Evolutionary conservation across 1,140 invertebrate species (phyloP).

Genomic region (Heliconius hermathena): DNA sequence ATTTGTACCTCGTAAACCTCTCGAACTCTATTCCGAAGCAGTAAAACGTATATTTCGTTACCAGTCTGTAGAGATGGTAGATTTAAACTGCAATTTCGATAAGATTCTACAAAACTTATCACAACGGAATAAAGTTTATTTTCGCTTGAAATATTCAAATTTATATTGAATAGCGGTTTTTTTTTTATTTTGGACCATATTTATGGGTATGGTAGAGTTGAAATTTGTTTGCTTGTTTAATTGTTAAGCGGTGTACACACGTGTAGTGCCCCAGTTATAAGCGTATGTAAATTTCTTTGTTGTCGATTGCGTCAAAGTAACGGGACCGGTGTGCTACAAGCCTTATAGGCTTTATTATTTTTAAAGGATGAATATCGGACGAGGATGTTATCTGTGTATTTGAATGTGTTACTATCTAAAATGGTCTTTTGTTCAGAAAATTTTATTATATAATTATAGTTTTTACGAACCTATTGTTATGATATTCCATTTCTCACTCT

Average conservation of each 20-base stretch:
- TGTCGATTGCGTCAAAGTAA: conserved; percentile 62
- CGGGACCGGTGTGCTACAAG: conserved; percentile 45
- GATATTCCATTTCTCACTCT: no score
- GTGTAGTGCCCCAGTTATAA: conserved; percentile 61
- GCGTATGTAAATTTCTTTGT: conserved; percentile 74
- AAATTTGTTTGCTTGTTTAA: conserved; percentile 22
- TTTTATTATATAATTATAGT: no score
- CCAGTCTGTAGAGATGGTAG: conserved; percentile 26
- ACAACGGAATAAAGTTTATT: conserved; percentile 40
- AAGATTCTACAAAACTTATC: conserved; percentile 2
- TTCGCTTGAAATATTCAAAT: conserved; percentile 27
- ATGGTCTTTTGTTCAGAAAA: background rate
- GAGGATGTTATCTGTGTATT: background rate
- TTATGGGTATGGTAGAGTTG: conserved; percentile 16
- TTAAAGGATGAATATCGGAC: conserved; percentile 15
- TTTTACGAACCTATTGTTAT: no score
- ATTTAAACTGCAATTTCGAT: conserved; percentile 34
- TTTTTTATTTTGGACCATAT: conserved; percentile 15
- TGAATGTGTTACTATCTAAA: background rate
- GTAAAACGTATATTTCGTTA: conserved; percentile 21
- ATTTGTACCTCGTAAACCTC: conserved; percentile 29
- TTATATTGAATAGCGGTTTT: background rate
- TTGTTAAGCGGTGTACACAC: conserved; percentile 53
- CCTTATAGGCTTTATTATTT: conserved; percentile 30
- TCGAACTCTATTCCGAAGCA: conserved; percentile 14